Conservation (phyloP, 2,113 vertebrate species). For the Cavia porcellus region DNA sequence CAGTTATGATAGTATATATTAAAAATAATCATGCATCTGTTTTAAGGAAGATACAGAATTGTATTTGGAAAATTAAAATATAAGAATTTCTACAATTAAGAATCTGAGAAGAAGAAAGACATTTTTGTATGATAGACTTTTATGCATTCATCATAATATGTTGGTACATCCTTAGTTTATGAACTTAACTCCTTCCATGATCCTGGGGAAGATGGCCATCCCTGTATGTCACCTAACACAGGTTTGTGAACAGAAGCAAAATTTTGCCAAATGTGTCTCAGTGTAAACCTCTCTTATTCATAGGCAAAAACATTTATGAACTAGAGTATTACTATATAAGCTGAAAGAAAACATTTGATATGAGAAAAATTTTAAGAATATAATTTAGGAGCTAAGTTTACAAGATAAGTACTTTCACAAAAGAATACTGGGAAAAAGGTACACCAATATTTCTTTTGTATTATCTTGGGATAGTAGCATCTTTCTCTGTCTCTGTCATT, state of each 20-base stretch:
- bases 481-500: not conserved
- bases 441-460: not conserved
- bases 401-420: not conserved
- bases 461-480: not conserved
- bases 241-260: not conserved
- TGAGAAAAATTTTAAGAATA: conserved; percentile 1
- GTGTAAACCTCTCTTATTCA: not conserved
- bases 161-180: not conserved
- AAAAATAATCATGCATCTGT: not conserved
- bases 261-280: not conserved
- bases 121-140: not conserved
- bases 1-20: not conserved
- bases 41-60: conserved; percentile 20
- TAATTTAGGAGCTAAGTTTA: not conserved
- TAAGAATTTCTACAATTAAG: not conserved
- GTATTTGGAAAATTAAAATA: not conserved
- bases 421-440: not conserved
- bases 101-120: not conserved
- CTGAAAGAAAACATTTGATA: not conserved
- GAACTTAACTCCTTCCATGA: not conserved
- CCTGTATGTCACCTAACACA: not conserved
- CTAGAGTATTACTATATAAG: not conserved
- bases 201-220: not conserved
- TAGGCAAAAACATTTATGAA: not conserved
- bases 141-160: not conserved